Evolutionary conservation across 1,140 invertebrate genomes (phyloP), one percentile per base, ranked within the genome.

Genomic region (Eueides isabella): DNA sequence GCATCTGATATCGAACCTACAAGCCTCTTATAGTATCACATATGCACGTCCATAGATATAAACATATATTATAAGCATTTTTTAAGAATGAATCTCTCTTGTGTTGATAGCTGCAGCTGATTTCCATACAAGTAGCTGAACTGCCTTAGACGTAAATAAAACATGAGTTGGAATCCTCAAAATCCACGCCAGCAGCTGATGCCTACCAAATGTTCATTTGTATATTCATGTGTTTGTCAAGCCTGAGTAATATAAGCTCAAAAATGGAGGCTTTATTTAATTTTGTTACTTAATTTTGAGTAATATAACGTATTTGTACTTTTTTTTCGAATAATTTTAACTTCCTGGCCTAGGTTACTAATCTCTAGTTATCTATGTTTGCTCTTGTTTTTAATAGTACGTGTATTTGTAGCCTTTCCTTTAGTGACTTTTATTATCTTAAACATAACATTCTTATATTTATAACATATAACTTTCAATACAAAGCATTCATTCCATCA

Each of bases 61-160:
- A 4, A 38, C 9, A 35, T 4, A 48, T 55, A 23, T 23, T n/a
- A 55, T 55, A 23, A 26, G 4, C 23, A 26, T 7, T 12, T 55
- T 55, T 4, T 26, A 44, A 28, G 65, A n/a, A n/a, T n/a, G 33
- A 67, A 26, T 26, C 19, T 9, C 9, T 11, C 23, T 9, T 55
- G 48, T 12, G 48, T 55, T 67, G 28, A 67, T 44, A 67, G 33
- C 28, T 67, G 65, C 65, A 67, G 26, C 6, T 41, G 65, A 67
- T 67, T 67, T 67, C 65, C 35, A 44, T 67, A 41, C 38, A 67
- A 67, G 35, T 67, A 67, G 65, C 28, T 67, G 38, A 29, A 67
- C 23, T 14, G 41, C 26, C 65, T 66, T 16, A 29, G 35, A 29
- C 65, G 14, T 67, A 67, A 23, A 67, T 67, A 67, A 67, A 67